These are phyloP conservation scores for Dicrurus megarhynchus DNA, from an alignment of 2,113 vertebrate species.

Conservation along the genomic window DNA sequence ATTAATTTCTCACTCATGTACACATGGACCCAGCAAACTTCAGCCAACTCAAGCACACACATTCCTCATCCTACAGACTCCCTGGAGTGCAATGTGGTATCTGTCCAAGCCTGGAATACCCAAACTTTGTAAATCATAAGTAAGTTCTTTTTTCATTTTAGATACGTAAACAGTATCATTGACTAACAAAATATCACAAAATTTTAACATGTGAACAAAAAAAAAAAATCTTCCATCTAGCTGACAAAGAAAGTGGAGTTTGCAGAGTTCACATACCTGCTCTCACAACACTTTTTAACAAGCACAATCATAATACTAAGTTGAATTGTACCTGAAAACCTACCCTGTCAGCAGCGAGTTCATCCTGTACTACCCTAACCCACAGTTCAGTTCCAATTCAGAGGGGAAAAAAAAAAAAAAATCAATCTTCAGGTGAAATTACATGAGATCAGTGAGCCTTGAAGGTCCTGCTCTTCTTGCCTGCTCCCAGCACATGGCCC, in stretches of 20 bases:
- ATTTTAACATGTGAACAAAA: not conserved
- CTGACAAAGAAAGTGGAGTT: not conserved
- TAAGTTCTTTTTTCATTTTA: not conserved
- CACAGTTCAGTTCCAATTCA: not conserved
- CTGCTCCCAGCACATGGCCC: not conserved
- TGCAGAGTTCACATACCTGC: not conserved
- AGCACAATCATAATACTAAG: not conserved
- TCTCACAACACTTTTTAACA: not conserved
- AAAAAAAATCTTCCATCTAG: not conserved
- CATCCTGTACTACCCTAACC: not conserved
- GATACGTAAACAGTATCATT: not conserved
- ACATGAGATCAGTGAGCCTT: not conserved
- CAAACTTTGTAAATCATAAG: not conserved
- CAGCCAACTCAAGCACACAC: not conserved
- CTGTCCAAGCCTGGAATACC: not conserved
- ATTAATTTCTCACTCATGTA: not conserved
- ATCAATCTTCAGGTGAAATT: conserved; percentile 32
- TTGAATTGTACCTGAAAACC: not conserved
- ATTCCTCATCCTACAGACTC: not conserved
- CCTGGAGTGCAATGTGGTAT: not conserved
- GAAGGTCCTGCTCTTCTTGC: not conserved
- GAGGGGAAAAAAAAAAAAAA: not conserved
- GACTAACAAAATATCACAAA: not conserved
- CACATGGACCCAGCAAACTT: not conserved
- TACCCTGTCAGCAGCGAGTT: not conserved